Evolutionary conservation across 2,113 vertebrate genomes (phyloP).

Genomic region (Gopherus evgoodei): DNA sequence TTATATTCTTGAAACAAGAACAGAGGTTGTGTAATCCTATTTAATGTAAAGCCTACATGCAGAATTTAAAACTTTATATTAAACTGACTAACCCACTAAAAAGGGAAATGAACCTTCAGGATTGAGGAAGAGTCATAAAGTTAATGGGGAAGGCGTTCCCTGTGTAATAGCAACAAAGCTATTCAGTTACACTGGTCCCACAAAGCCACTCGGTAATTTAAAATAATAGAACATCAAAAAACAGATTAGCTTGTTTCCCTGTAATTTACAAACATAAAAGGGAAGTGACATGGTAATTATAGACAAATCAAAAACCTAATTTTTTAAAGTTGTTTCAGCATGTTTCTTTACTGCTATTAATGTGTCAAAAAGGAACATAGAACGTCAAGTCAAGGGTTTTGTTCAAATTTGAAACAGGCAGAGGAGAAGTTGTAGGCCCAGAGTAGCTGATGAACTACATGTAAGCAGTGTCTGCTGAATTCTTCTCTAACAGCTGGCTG

Average conservation of each 20-base stretch:
- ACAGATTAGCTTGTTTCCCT: slow-evolving; percentile 51
- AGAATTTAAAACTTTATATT: slow-evolving; percentile 49
- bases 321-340: slow-evolving; percentile 48
- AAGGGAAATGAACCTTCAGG: slow-evolving; percentile 28
- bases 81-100: slow-evolving; percentile 36
- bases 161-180: slow-evolving; percentile 62
- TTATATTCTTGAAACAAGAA: slow-evolving; percentile 19
- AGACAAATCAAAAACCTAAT: slow-evolving; percentile 39
- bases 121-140: slow-evolving; percentile 55
- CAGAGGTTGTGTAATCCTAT: slow-evolving; percentile 32
- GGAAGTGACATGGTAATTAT: slow-evolving; percentile 62
- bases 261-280: slow-evolving; percentile 71
- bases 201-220: slow-evolving; percentile 69
- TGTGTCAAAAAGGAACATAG: background rate
- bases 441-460: background rate
- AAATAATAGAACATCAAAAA: slow-evolving; percentile 70
- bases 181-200: slow-evolving; percentile 50
- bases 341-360: slow-evolving; percentile 24
- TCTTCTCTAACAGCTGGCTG: too few relatives aligned
- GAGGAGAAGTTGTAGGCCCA: background rate
- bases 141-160: slow-evolving; percentile 64
- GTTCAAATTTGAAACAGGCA: background rate
- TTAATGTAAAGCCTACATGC: slow-evolving; percentile 21
- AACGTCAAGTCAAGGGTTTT: slow-evolving; percentile 18
- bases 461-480: too few relatives aligned